Evolutionary conservation across 2,797 vertebrate species (phyloP), one percentile per base, ranked within the genome.

Genomic region (Pangasius djambal): DNA sequence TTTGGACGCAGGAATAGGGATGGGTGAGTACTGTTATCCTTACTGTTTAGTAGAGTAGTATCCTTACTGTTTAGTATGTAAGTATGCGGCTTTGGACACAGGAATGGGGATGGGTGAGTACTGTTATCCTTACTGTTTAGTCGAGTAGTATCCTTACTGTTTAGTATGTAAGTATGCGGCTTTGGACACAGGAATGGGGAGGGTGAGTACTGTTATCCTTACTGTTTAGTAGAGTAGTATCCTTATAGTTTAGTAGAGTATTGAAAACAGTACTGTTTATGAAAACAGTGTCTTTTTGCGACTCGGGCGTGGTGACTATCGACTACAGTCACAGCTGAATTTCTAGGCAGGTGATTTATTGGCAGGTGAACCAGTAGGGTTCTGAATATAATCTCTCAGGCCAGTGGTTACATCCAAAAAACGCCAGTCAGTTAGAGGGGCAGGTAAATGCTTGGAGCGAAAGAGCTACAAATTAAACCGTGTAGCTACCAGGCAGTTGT

Each of bases 231-330:
- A 55, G n/a, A 77, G 28, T 8, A 37, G 37, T 37, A 1, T 44
- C 9, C 5, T 25, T 48, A 70, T 48, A 13, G 8, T 69, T 34
- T 44, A 61, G 16, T 55, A 79, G 69, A 16, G 72, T 44, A 50
- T 7, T 44, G 44, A 44, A 44, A 44, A 44, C 44, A 44, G 44
- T 44, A 44, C 4, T 57, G 31, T 37, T 79, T 22, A 81, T 57
- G 8, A 5, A 37, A 59, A 82, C 34, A 6, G 59, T 8, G 25
- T 48, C 79, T 61, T 44, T 28, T 15, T 83, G 37, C 8, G 16
- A 48, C 61, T 48, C 8, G 63, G 82, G 82, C 61, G 82, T 84
- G 82, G 61, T 16, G 61, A 48, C 61, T 65, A 63, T 63, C 13
- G 37, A 44, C 37, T 40, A n/a, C 7, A 31, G 61, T 67, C 61